Conservation (phyloP, 2,888 invertebrate species). For the Tenthredo livida region DNA sequence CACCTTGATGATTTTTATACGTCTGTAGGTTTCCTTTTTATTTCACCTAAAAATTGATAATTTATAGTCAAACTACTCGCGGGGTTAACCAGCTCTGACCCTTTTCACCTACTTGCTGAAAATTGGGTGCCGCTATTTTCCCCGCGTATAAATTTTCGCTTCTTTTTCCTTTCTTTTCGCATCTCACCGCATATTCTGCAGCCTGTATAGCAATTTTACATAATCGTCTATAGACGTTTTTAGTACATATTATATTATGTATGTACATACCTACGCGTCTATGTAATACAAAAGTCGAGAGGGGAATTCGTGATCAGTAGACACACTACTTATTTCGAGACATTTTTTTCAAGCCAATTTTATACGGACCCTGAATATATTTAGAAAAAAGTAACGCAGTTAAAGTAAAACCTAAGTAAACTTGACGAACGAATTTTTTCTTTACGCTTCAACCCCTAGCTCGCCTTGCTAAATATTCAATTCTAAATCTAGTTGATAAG, state of each 20-base stretch:
- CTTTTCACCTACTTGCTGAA: slow-evolving; percentile 2
- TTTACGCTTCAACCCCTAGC: background rate
- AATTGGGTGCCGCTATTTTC: background rate
- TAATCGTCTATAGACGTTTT: background rate
- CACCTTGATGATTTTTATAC: background rate
- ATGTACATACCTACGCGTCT: background rate
- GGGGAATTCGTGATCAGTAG: background rate
- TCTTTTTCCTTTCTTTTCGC: background rate
- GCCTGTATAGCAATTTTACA: background rate
- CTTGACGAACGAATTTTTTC: background rate
- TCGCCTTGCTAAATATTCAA: background rate
- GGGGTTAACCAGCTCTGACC: background rate
- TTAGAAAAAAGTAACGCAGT: background rate
- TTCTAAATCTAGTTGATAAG: slow-evolving; percentile 31
- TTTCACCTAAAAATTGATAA: slow-evolving; percentile 36
- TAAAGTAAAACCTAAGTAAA: slow-evolving; percentile 43
- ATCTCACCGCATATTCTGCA: background rate
- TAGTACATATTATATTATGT: background rate
- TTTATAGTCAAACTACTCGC: slow-evolving; percentile 40
- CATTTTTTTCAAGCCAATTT: background rate
- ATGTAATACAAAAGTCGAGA: background rate
- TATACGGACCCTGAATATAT: background rate
- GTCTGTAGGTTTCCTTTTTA: background rate
- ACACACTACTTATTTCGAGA: background rate
- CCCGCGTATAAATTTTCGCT: background rate